Percentiles rank a stretch among this genome's conserved stretches.
phyloP scores from a whole-genome alignment of 2,888 invertebrate genomes.

The Pyrgus malvae region DNA sequence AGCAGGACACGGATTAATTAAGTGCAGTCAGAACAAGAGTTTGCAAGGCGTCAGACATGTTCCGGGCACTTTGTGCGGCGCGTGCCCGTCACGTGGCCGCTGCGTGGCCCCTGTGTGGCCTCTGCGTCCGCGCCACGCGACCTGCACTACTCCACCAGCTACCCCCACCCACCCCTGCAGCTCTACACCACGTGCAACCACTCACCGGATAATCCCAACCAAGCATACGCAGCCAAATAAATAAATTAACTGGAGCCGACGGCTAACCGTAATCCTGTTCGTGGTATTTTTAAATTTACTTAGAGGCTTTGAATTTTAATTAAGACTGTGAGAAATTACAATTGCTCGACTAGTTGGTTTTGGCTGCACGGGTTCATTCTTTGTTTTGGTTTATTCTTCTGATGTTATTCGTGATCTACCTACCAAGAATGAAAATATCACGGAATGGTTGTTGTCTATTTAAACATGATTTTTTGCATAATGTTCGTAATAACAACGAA shows the following conservation, averaged over 20 bases:
- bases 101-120: too few relatives aligned
- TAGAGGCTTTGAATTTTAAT: slow-evolving; percentile 37
- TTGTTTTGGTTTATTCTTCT: too few relatives aligned
- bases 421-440: too few relatives aligned
- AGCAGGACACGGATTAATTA: slow-evolving; percentile 70
- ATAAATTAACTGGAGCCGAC: slow-evolving; percentile 71
- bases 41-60: slow-evolving; percentile 66
- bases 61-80: slow-evolving; percentile 62
- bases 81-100: slow-evolving; percentile 51
- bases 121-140: slow-evolving; percentile 30
- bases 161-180: slow-evolving; percentile 11
- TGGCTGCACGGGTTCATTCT: too few relatives aligned
- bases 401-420: too few relatives aligned
- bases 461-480: too few relatives aligned
- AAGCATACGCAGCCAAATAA: slow-evolving; percentile 72
- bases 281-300: slow-evolving; percentile 48
- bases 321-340: slow-evolving; percentile 52
- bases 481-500: too few relatives aligned
- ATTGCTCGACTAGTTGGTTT: not conserved
- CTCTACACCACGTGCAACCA: slow-evolving; percentile 46
- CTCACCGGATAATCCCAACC: slow-evolving; percentile 62
- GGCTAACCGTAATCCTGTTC: slow-evolving; percentile 37
- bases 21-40: slow-evolving; percentile 70
- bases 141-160: slow-evolving; percentile 5
- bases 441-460: too few relatives aligned